Conservation (phyloP, 2,888 invertebrate species). For the Sinotaia quadrata region DNA sequence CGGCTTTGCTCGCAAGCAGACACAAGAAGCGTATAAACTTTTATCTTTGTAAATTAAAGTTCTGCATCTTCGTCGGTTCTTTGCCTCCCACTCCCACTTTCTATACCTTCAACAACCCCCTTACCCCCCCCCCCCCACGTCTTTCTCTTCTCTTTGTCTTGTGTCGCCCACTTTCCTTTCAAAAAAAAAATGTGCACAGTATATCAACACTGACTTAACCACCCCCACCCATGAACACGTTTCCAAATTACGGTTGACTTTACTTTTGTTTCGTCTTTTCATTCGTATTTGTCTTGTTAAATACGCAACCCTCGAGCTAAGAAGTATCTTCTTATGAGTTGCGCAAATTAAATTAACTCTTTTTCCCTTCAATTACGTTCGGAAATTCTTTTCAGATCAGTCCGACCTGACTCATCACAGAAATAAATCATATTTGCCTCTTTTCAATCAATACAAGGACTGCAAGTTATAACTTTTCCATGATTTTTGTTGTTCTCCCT, state of each 20-base stretch:
- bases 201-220: neutral
- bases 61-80: too few species aligned
- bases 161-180: neutral
- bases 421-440: slow-evolving; percentile 21
- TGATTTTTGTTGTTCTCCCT: neutral
- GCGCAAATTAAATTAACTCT: slow-evolving; percentile 15
- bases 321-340: slow-evolving; percentile 12
- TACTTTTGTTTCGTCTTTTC: neutral
- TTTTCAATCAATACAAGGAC: slow-evolving; percentile 17
- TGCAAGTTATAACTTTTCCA: neutral
- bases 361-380: slow-evolving; percentile 21
- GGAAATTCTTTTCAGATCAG: neutral
- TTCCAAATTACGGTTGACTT: neutral
- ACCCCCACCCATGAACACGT: neutral
- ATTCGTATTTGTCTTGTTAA: neutral
- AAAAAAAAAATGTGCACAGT: neutral
- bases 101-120: too few species aligned
- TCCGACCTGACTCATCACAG: slow-evolving; percentile 4
- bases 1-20: too few species aligned
- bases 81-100: too few species aligned
- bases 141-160: neutral
- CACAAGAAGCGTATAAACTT: too few species aligned
- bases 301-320: neutral
- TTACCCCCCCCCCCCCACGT: neutral
- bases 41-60: too few species aligned